A percentile compares a stretch with the other conserved stretches of the same genome.
phyloP scores from a whole-genome alignment of 2,113 vertebrate species.

The Salvator merianae region DNA sequence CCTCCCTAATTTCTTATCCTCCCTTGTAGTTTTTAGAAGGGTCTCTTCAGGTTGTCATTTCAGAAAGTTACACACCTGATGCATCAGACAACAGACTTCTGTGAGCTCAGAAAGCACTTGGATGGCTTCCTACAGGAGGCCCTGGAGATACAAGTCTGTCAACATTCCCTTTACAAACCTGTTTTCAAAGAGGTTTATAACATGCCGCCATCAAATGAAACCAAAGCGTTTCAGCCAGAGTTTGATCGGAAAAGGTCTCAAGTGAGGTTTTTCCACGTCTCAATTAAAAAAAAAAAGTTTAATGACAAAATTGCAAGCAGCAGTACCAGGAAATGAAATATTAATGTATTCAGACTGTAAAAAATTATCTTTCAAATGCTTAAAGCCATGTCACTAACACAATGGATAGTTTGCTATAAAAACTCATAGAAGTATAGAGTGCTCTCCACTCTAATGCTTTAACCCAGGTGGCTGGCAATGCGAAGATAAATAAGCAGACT shows the following conservation, averaged over 20 bases:
- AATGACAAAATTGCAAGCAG: neutral
- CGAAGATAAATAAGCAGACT: neutral
- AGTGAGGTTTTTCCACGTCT: neutral
- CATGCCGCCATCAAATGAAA: neutral
- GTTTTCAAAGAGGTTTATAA: constrained; percentile 2
- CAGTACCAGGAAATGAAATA: too few relatives aligned
- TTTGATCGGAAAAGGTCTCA: neutral
- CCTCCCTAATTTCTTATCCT: neutral
- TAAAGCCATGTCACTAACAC: neutral
- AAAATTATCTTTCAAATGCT: neutral
- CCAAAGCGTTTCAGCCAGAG: neutral
- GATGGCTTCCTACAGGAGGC: neutral
- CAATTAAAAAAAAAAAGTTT: neutral
- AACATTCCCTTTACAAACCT: constrained; percentile 8
- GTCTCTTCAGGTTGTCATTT: neutral
- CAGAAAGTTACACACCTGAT: neutral
- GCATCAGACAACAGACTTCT: neutral
- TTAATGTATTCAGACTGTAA: neutral
- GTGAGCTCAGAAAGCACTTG: neutral
- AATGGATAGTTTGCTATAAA: neutral
- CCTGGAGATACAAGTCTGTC: neutral
- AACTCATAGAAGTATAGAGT: neutral
- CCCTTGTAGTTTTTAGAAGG: too few relatives aligned
- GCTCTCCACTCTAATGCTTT: neutral
- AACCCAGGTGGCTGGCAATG: neutral